Percentiles rank a stretch among this genome's conserved stretches.
These are phyloP conservation scores for Goniozus legneri DNA, from an alignment of 1,140 invertebrate species.

Conservation along the genomic window DNA sequence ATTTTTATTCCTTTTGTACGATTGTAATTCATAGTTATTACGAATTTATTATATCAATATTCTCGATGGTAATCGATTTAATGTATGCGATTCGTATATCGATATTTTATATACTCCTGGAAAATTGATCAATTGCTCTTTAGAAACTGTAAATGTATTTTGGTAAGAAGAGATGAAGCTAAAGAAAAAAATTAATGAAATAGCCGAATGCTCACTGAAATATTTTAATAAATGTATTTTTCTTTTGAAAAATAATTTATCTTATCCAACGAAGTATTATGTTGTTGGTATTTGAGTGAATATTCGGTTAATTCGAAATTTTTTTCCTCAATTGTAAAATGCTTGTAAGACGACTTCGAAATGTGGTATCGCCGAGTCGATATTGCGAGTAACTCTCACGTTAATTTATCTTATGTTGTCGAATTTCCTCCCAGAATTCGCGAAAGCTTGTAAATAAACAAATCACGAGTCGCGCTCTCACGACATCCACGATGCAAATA, in stretches of 20 bases:
- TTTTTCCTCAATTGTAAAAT: too few relatives aligned
- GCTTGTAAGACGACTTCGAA: too few relatives aligned
- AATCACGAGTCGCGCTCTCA: conserved; percentile 13
- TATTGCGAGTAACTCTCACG: not conserved
- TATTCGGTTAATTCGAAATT: too few relatives aligned
- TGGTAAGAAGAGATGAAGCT: conserved; percentile 21
- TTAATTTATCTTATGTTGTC: conserved; percentile 6
- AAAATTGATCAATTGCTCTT: conserved; percentile 17
- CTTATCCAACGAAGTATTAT: too few relatives aligned
- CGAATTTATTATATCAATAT: conserved; percentile 8
- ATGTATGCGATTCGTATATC: conserved; percentile 27
- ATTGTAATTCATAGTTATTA: conserved; percentile 13
- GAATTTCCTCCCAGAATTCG: conserved; percentile 11
- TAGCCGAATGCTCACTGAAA: too few relatives aligned
- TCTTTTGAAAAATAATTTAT: too few relatives aligned
- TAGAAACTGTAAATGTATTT: conserved; percentile 24
- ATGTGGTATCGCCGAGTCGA: too few relatives aligned
- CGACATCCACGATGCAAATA: conserved; percentile 18
- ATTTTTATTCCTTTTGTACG: conserved; percentile 13
- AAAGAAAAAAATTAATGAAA: too few relatives aligned
- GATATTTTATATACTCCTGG: conserved; percentile 13
- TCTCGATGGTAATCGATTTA: conserved; percentile 14
- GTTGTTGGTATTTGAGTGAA: too few relatives aligned
- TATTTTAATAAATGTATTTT: too few relatives aligned
- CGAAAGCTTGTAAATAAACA: conserved; percentile 27